phyloP scores from a whole-genome alignment of 1,140 invertebrate genomes.

The Drosophila murphyi region DNA sequence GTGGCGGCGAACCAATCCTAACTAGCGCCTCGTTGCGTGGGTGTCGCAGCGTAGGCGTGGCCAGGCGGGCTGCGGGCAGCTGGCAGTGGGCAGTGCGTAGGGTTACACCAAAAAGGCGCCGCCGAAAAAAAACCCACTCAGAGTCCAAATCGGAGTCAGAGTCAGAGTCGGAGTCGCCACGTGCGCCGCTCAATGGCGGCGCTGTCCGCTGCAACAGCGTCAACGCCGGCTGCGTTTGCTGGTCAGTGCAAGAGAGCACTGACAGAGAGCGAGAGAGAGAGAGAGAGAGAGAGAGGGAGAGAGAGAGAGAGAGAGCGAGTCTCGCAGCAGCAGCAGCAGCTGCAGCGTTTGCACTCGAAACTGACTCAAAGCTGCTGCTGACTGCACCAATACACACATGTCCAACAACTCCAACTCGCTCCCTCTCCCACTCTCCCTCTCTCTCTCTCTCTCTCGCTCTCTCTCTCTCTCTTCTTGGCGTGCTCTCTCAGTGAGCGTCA shows the following conservation, averaged over 20 bases:
- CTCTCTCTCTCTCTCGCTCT: conserved; percentile 5
- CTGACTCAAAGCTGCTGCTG: conserved; percentile 25
- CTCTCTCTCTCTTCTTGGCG: background rate
- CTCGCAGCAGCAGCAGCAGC: background rate
- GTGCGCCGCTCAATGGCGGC: conserved; percentile 47
- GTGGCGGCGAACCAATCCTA: conserved; percentile 76
- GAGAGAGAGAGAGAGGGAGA: background rate
- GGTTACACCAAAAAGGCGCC: conserved; percentile 40
- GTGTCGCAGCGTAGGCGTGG: conserved; percentile 76
- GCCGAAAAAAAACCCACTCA: conserved; percentile 29
- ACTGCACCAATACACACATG: conserved; percentile 27
- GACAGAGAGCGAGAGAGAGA: background rate
- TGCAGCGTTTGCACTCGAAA: conserved; percentile 43
- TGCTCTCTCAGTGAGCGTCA: background rate
- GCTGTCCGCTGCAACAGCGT: background rate
- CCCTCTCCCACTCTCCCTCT: conserved; percentile 9
- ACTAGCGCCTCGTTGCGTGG: conserved; percentile 76
- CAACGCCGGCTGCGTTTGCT: conserved; percentile 34
- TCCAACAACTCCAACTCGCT: conserved; percentile 6
- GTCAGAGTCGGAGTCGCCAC: conserved; percentile 50
- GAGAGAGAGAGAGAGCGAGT: background rate
- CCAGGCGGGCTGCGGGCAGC: conserved; percentile 46
- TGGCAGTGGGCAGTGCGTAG: conserved; percentile 20
- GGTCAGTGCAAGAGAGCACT: conserved; percentile 23
- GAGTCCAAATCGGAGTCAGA: conserved; percentile 53